Conservation (phyloP, 1,140 invertebrate species). For the Diuraphis noxia region DNA sequence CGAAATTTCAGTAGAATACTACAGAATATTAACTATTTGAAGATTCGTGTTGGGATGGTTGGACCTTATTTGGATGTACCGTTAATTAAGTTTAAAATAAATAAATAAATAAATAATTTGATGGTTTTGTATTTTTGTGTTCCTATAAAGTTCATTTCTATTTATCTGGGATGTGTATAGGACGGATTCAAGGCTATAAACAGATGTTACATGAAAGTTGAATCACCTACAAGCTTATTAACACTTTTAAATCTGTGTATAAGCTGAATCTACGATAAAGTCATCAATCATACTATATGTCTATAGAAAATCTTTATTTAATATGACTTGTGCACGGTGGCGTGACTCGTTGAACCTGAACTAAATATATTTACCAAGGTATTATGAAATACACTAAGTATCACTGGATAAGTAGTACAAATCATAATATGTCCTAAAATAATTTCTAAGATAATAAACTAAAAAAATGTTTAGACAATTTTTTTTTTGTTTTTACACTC, state of each 20-base stretch:
- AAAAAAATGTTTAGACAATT: not conserved
- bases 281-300: slow-evolving; percentile 3
- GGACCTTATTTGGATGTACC: too few species aligned
- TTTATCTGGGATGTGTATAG: not conserved
- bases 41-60: not conserved
- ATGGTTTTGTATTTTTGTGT: not conserved
- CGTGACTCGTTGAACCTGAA: not conserved
- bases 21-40: not conserved
- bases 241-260: not conserved
- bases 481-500: not conserved
- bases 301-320: not conserved
- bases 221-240: not conserved
- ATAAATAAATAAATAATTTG: not conserved
- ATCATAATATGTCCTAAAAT: not conserved
- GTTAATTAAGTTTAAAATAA: not conserved
- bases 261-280: not conserved
- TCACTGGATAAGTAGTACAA: not conserved
- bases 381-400: not conserved
- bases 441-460: not conserved
- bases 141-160: not conserved
- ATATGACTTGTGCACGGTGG: not conserved
- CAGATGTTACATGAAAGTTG: not conserved
- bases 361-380: not conserved
- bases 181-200: not conserved
- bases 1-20: not conserved